These are phyloP conservation scores for Scelioninae gen. 1 DNA, from an alignment of 2,888 invertebrate genomes.

Conservation along the genomic window DNA sequence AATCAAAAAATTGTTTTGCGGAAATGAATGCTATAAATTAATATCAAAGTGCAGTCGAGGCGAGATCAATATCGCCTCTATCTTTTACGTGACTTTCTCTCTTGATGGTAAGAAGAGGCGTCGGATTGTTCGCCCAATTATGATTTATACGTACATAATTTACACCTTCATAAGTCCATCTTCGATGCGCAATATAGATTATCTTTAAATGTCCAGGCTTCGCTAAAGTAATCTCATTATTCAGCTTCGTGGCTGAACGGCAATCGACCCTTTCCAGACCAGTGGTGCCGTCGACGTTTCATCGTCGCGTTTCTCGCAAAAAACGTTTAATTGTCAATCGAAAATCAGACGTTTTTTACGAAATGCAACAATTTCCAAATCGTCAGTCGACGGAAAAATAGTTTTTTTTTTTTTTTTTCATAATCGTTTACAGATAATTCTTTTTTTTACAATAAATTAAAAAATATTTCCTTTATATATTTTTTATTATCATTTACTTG, in stretches of 20 bases:
- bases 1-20: conserved; percentile 8
- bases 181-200: conserved; percentile 55
- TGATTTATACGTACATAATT: conserved; percentile 63
- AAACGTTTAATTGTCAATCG: conserved; percentile 35
- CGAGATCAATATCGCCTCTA: conserved; percentile 63
- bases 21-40: conserved; percentile 61
- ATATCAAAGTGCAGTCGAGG: conserved; percentile 49
- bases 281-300: conserved; percentile 26
- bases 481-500: no score
- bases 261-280: conserved; percentile 52
- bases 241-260: conserved; percentile 52
- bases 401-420: conserved; percentile 1
- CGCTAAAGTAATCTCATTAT: conserved; percentile 63
- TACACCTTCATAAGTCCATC: conserved; percentile 57
- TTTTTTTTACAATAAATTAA: no score
- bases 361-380: background rate
- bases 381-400: background rate
- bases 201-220: conserved; percentile 52
- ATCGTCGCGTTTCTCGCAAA: conserved; percentile 21
- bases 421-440: background rate
- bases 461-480: no score
- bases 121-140: conserved; percentile 53
- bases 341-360: conserved; percentile 29
- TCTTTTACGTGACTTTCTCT: conserved; percentile 65
- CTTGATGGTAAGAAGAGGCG: conserved; percentile 40